Evolutionary conservation across 2,113 vertebrate genomes (phyloP).

Genomic region (Mormoops blainvillei): DNA sequence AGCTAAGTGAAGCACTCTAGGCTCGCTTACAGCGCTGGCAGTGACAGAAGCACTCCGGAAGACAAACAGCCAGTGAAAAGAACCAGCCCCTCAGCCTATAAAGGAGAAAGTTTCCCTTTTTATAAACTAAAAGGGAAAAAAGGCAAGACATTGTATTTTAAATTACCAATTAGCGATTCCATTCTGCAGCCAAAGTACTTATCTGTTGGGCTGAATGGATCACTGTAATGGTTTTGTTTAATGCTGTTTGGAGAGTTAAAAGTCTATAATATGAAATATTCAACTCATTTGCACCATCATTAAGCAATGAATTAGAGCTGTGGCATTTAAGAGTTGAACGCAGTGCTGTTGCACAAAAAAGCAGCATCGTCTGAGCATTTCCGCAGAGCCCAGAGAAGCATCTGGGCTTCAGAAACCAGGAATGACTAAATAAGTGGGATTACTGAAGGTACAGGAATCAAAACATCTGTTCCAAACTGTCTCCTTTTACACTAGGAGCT

Average conservation of each 20-base stretch:
- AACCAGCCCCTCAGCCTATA: background rate
- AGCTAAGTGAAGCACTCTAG: background rate
- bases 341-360: background rate
- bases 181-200: background rate
- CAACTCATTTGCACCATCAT: background rate
- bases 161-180: background rate
- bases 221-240: background rate
- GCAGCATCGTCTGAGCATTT: background rate
- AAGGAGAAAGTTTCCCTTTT: background rate
- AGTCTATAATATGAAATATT: background rate
- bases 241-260: conserved; percentile 31
- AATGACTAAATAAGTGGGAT: background rate
- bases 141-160: background rate
- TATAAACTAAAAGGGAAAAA: background rate
- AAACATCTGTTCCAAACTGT: background rate
- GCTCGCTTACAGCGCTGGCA: background rate
- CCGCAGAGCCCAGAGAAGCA: background rate
- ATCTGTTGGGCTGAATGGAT: background rate
- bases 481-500: background rate
- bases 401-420: background rate
- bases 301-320: background rate
- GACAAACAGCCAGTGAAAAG: background rate
- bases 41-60: background rate
- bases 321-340: background rate
- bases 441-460: background rate